Evolutionary conservation across 30 jellyfish, hydroid and myxozoan genomes (phyloP), one percentile per base, ranked within the genome.

Genomic region (Aurelia coerulea): DNA sequence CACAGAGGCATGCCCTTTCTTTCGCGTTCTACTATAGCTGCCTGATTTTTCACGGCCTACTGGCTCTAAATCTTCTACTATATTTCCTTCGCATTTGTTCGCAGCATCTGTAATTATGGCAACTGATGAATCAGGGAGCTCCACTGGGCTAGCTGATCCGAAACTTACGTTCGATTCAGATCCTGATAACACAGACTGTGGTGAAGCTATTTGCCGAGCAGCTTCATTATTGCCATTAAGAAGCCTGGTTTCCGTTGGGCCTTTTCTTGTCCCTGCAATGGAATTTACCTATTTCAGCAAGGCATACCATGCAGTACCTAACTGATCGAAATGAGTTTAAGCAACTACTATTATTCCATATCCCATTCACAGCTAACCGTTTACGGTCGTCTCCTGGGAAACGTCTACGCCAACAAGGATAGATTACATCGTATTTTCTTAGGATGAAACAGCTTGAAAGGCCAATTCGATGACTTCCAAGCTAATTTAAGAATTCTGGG

Each of bases 111-210:
- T 4, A 18, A 71, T 73, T 6, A 79, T 41, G 29, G 66, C 90
- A 62, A 42, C 29, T 6, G 92, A 83, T 2, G 86, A 69, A 52
- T 83, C 92, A 0, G 92, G 92, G 18, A 83, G 56, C 16, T 70
- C 86, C 23, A 81, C 78, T n/a, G 92, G 92, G 52, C 92, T 83
- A 60, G 42, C 16, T 7, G 92, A 83, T 18, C 83, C 83, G 60
- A 83, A 83, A 71, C 92, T 83, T 11, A 83, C 13, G 73, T 83
- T 83, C 46, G 92, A 83, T n/a, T 83, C 92, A 16, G 86, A 70
- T 18, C 81, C 86, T 17, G 85, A 70, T n/a, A 73, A 54, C 6
- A 71, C 19, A 59, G 64, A 39, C 37, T 52, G 79, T 34, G 92
- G 80, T 51, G 92, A 83, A 9, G 68, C 14, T 50, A 67, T 63